Percentiles rank a stretch among this genome's conserved stretches.
phyloP scores from a whole-genome alignment of 2,797 vertebrate species.

The Mus caroli region DNA sequence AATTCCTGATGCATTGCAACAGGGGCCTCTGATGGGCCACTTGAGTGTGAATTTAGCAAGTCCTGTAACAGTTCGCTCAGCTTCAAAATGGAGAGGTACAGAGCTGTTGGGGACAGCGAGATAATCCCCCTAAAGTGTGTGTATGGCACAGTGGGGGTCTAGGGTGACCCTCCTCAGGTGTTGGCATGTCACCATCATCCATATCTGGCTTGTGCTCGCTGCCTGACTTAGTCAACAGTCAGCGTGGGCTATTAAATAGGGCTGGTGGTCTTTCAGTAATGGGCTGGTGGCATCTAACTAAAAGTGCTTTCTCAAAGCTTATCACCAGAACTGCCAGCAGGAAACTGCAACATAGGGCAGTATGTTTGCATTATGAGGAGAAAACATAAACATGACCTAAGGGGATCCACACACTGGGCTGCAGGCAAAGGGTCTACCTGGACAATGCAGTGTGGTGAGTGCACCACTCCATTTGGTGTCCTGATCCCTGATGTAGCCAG shows the following conservation, averaged over 20 bases:
- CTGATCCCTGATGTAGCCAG: background rate
- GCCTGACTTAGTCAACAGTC: background rate
- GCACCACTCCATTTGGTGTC: background rate
- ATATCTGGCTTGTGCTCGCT: background rate
- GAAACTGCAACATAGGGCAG: background rate
- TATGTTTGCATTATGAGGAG: constrained; percentile 78
- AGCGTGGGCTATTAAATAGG: background rate
- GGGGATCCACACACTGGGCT: background rate
- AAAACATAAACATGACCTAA: constrained; percentile 21
- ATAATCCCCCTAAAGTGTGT: rapidly evolving
- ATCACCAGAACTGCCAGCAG: background rate
- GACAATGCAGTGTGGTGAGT: background rate
- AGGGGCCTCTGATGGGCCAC: background rate
- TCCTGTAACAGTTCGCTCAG: background rate
- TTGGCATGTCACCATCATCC: background rate
- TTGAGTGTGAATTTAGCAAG: background rate
- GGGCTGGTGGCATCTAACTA: background rate
- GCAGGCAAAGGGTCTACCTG: background rate
- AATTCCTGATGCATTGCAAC: background rate
- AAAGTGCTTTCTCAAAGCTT: background rate
- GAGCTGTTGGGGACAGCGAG: rapidly evolving
- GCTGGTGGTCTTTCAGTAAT: background rate
- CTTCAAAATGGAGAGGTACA: background rate
- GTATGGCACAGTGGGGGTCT: background rate
- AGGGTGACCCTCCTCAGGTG: rapidly evolving